A percentile compares a stretch with the other conserved stretches of the same genome.
These are phyloP conservation scores for Mungos mungo DNA, from an alignment of 2,113 vertebrate species.

Conservation along the genomic window DNA sequence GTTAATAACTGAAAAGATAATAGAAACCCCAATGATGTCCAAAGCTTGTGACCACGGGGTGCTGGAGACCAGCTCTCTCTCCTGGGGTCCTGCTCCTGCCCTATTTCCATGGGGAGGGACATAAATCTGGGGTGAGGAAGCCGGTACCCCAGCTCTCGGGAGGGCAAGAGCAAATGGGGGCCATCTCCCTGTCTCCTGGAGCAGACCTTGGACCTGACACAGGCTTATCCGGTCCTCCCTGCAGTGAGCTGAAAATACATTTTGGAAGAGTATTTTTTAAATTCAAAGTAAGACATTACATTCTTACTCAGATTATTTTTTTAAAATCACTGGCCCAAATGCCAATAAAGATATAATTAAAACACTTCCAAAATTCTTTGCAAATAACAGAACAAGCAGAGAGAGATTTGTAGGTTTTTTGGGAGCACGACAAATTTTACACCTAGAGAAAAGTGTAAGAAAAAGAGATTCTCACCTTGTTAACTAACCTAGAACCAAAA, in stretches of 20 bases:
- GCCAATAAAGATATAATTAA: neutral
- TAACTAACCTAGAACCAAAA: conserved; percentile 56
- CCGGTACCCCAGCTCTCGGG: too few relatives aligned
- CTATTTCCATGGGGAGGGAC: neutral
- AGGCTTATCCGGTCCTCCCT: neutral
- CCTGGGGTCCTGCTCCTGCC: neutral
- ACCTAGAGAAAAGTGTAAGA: conserved; percentile 43
- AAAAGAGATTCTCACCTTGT: conserved; percentile 49
- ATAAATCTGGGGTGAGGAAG: neutral
- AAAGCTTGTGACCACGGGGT: neutral
- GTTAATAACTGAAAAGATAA: neutral
- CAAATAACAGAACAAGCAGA: conserved; percentile 32
- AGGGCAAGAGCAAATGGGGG: neutral
- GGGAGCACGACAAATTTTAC: conserved; percentile 51
- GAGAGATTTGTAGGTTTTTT: conserved; percentile 30
- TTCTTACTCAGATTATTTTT: neutral
- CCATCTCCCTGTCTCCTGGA: neutral
- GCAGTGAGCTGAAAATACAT: neutral
- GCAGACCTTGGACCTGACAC: neutral
- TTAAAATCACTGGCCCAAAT: neutral
- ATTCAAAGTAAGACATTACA: neutral
- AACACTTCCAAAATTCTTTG: conserved; percentile 4
- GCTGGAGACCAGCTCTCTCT: rapidly evolving
- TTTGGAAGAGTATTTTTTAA: neutral
- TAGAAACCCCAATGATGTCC: neutral